Conservation (phyloP, 2,888 invertebrate species). For the Unio pictorum region DNA sequence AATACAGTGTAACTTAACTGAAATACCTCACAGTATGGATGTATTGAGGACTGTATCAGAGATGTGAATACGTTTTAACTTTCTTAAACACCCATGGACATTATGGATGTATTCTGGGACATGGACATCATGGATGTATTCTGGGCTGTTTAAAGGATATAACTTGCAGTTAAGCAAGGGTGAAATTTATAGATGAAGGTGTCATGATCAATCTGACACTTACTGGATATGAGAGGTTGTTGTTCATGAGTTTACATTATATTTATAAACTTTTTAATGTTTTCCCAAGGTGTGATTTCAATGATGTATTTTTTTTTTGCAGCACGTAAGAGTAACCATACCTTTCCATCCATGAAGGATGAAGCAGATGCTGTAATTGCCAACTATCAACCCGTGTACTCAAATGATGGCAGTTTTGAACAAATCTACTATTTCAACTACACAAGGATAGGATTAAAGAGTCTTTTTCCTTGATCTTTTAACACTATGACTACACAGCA, state of each 20-base stretch:
- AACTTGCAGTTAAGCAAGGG: no score
- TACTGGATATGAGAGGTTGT: background rate
- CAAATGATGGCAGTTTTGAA: slow-evolving; percentile 43
- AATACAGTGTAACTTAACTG: no score
- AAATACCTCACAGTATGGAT: no score
- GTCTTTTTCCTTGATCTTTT: background rate
- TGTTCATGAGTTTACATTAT: background rate
- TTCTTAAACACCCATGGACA: no score
- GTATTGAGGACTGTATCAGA: no score
- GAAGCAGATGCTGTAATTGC: slow-evolving; percentile 51
- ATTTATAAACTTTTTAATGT: background rate
- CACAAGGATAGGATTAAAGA: slow-evolving; percentile 2
- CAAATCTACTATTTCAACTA: slow-evolving; percentile 52
- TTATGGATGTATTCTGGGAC: no score
- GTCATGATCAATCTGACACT: no score
- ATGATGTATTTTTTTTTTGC: slow-evolving; percentile 17
- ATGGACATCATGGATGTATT: no score
- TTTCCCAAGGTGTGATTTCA: background rate
- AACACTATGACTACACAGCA: no score
- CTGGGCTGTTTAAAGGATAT: no score
- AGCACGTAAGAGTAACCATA: slow-evolving; percentile 61
- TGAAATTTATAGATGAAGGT: no score
- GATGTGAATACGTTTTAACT: no score
- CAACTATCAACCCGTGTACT: slow-evolving; percentile 51
- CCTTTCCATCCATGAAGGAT: slow-evolving; percentile 39